Conservation (phyloP, 2,797 vertebrate genomes). For the Periophthalmus magnuspinnatus region DNA sequence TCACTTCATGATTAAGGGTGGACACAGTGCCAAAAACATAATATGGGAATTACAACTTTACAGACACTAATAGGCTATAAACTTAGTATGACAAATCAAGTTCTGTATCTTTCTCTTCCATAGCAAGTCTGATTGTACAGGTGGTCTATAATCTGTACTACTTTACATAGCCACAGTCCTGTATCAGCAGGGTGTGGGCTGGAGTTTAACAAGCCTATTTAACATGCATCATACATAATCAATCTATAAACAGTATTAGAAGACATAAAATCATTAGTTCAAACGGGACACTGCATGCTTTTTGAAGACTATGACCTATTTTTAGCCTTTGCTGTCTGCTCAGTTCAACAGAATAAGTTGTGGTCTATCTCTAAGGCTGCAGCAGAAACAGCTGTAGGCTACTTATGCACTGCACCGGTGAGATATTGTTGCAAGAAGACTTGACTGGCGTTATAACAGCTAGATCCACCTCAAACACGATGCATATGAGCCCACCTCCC, state of each 20-base stretch:
- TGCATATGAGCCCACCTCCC: constrained; percentile 38
- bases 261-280: not conserved
- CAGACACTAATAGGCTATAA: not conserved
- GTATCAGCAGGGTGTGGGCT: constrained; percentile 21
- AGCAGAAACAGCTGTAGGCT: constrained; percentile 44
- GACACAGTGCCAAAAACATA: not conserved
- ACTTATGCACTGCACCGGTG: constrained; percentile 48
- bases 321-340: constrained; percentile 22
- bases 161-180: constrained; percentile 1
- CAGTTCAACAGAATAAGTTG: constrained; percentile 46
- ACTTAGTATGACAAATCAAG: not conserved
- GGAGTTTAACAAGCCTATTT: constrained; percentile 19
- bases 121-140: not conserved
- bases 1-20: not conserved
- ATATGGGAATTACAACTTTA: not conserved
- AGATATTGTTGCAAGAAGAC: constrained; percentile 58
- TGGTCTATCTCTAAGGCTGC: constrained; percentile 43
- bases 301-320: constrained; percentile 22
- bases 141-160: not conserved
- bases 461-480: constrained; percentile 42
- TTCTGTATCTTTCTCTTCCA: not conserved
- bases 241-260: not conserved
- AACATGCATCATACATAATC: constrained; percentile 17
- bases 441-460: constrained; percentile 26
- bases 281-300: not conserved